Base-by-base conservation (phyloP, 2,113 vertebrate species). In the Rhadina sibilatrix region DNA sequence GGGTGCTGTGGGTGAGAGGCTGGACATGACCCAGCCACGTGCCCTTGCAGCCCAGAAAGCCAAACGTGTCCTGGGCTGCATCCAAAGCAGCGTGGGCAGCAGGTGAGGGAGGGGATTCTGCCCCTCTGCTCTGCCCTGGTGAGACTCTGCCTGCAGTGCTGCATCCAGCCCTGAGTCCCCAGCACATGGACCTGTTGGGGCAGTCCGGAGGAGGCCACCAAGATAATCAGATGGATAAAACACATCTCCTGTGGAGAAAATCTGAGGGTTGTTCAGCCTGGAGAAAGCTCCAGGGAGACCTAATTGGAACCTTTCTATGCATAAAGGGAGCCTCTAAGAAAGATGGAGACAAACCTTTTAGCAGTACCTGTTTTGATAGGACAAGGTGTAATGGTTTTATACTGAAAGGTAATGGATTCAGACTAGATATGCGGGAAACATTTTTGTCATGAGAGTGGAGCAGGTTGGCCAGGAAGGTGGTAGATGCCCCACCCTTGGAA, bases 81-180 rank as follows among this genome's bases (percentile, higher is more conserved):
- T 15, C 50, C 44, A 72, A 9, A 65, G 57, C 50, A 1, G 0
- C 0, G 2, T 37, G 66, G 42, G 35, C 66, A 72, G 42, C 76
- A 80, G 42, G 27, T 0, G 21, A 42, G 31, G 31, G 42, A 65
- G 50, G 35, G 33, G 42, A 80, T 72, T 72, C 37, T 80, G 59
- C 7, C 42, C 25, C 35, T 71, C 30, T 71, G 27, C 35, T 64
- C 31, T 71, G 25, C 25, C 6, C 44, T 44, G 22, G 5, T 72
- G 31, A 50, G 22, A 37, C 8, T 31, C 35, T 25, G 27, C 14
- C 21, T 42, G 59, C 35, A 57, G 31, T 0, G 18, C 66, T 89
- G 37, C 27, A 18, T 3, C 75, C 76, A 81, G 49, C 5, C 0
- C 15, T 50, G 66, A 22, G 4, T 15, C 11, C 15, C 11, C 22